These are phyloP conservation scores for Pipa parva DNA, from an alignment of 2,113 vertebrate species.

Conservation along the genomic window DNA sequence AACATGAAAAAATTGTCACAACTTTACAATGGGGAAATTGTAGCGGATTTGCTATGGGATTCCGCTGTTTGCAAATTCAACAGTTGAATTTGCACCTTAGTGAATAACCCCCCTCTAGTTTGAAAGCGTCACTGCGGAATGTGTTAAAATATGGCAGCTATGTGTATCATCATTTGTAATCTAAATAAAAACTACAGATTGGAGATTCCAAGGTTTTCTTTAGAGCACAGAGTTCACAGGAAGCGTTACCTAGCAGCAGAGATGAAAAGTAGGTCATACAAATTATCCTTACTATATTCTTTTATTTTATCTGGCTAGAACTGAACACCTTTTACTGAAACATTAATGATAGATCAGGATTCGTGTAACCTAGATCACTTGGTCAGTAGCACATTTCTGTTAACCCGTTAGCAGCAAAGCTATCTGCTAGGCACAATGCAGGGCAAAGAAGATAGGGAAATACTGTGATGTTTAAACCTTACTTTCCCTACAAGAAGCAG, in stretches of 20 bases:
- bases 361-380: not conserved
- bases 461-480: not conserved
- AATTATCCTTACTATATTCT: not conserved
- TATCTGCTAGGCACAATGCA: not conserved
- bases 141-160: not conserved
- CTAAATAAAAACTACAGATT: conserved; percentile 9
- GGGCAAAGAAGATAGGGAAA: not conserved
- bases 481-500: not conserved
- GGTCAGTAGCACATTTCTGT: not conserved
- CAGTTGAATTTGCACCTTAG: no score
- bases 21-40: no score
- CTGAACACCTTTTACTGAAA: not conserved
- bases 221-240: not conserved
- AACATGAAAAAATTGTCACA: no score
- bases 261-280: not conserved
- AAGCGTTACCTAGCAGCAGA: not conserved
- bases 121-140: not conserved
- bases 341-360: not conserved
- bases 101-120: no score
- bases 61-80: no score
- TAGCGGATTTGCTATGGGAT: no score
- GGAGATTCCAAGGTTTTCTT: not conserved
- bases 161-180: not conserved
- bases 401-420: not conserved
- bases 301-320: not conserved